phyloP scores from a whole-genome alignment of 2,797 vertebrate genomes.

The Tinamus major region DNA sequence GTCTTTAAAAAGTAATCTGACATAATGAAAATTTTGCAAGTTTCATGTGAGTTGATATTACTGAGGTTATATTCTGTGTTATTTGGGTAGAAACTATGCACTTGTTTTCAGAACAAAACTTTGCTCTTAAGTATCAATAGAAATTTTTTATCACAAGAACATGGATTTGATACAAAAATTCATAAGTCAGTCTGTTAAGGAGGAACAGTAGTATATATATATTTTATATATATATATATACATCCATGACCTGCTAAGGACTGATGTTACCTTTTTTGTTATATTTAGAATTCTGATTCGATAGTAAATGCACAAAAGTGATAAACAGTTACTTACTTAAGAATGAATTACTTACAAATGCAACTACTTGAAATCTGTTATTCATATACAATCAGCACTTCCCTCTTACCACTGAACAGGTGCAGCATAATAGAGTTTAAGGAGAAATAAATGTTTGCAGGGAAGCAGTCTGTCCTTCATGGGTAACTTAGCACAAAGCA shows the following conservation, averaged over 20 bases:
- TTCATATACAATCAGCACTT: background rate
- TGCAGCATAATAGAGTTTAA: background rate
- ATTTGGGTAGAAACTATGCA: background rate
- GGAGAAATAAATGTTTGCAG: background rate
- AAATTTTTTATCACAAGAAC: background rate
- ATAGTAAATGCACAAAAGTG: background rate
- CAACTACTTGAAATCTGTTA: background rate
- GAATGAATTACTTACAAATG: constrained; percentile 20
- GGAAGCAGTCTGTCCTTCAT: constrained; percentile 54
- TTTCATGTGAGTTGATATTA: background rate
- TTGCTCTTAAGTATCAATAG: background rate
- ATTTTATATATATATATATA: no score
- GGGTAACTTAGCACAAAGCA: constrained; percentile 5
- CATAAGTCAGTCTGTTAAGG: background rate
- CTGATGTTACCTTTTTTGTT: background rate
- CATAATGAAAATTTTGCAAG: background rate
- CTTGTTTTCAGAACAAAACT: background rate
- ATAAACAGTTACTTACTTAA: background rate
- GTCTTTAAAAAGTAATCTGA: background rate
- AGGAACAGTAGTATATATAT: background rate
- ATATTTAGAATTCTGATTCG: background rate
- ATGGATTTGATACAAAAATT: background rate
- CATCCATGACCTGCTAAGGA: background rate
- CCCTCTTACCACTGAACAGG: background rate
- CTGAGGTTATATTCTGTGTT: background rate